Evolutionary conservation across 92 coral and sea anemone genomes (phyloP).

Genomic region (Galaxea fascicularis): DNA sequence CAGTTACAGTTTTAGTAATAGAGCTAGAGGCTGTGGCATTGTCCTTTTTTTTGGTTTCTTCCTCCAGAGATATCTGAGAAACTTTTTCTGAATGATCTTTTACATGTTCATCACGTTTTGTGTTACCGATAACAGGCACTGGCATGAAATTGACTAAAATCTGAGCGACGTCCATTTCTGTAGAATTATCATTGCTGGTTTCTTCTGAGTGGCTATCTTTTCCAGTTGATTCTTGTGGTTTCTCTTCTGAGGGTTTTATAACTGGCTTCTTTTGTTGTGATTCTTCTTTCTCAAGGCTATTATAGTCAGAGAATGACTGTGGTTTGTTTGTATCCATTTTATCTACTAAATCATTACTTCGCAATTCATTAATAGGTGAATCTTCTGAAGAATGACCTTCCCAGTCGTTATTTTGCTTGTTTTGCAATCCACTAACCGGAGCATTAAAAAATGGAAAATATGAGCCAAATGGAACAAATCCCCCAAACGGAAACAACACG

Average conservation of each 20-base stretch:
- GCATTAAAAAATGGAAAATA: conserved; percentile 29
- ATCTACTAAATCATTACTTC: background rate
- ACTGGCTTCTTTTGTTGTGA: background rate
- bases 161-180: conserved; percentile 95
- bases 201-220: background rate
- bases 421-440: background rate
- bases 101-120: conserved; percentile 1
- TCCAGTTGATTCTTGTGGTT: background rate
- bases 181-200: conserved; percentile 39
- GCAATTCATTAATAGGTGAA: background rate
- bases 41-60: background rate
- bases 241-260: background rate
- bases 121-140: conserved; percentile 67
- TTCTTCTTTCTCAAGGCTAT: background rate
- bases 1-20: background rate
- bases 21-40: background rate
- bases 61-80: background rate
- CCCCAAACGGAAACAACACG: conserved; percentile 48
- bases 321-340: background rate
- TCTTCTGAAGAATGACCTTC: background rate
- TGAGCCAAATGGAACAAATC: conserved; percentile 53
- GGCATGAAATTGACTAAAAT: conserved; percentile 89
- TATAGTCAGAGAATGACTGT: background rate
- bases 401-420: background rate
- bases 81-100: background rate